Conservation (phyloP, 1,140 invertebrate genomes). For the Arion vulgaris region DNA sequence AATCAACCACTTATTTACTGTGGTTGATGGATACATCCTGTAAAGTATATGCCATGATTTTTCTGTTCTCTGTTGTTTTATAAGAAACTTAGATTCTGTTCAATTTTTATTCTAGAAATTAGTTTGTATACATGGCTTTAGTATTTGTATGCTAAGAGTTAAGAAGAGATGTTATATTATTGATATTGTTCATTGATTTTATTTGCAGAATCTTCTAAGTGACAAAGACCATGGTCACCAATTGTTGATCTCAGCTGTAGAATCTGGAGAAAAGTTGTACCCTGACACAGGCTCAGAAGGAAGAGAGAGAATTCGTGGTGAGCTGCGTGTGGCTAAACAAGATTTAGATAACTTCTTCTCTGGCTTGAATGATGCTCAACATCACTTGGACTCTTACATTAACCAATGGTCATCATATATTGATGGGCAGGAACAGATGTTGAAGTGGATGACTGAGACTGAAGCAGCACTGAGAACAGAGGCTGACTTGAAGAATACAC, state of each 20-base stretch:
- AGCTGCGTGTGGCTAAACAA: conserved; percentile 81
- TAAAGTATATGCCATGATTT: too few species aligned
- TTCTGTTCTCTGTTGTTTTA: too few species aligned
- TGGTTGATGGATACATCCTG: too few species aligned
- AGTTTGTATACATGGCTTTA: too few species aligned
- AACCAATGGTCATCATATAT: conserved; percentile 76
- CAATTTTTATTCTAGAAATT: too few species aligned
- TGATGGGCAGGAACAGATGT: conserved; percentile 84
- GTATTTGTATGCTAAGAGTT: not conserved
- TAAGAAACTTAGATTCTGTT: too few species aligned
- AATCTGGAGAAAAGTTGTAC: conserved; percentile 87
- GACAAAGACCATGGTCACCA: conserved; percentile 88
- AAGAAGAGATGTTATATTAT: too few species aligned
- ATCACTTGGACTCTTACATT: conserved; percentile 67
- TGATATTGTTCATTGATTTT: too few species aligned
- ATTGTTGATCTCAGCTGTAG: conserved; percentile 81
- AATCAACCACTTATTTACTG: too few species aligned
- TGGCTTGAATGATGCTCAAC: conserved; percentile 79
- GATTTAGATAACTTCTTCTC: conserved; percentile 89
- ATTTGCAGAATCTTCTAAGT: conserved; percentile 81
- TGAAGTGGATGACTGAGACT: conserved; percentile 88
- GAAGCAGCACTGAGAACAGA: conserved; percentile 82
- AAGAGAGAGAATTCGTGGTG: conserved; percentile 87
- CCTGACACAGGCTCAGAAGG: conserved; percentile 92
- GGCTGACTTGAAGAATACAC: conserved; percentile 81